Evolutionary conservation across 2,888 invertebrate species (phyloP).

Genomic region (Eurois occulta): DNA sequence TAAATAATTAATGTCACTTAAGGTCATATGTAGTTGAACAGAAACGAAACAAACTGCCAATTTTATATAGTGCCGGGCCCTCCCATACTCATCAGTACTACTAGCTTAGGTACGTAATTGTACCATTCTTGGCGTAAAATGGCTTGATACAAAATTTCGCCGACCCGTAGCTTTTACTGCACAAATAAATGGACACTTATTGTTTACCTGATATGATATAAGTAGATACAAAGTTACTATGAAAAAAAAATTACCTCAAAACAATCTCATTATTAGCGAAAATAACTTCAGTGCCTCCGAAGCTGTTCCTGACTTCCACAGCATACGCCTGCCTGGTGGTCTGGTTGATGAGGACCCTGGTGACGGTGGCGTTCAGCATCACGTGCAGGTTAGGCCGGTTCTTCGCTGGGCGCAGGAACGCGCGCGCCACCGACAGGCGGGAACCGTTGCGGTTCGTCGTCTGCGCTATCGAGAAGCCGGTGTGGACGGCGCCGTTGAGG

Average conservation of each 20-base stretch:
- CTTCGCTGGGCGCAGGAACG: slow-evolving; percentile 95
- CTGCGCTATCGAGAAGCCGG: slow-evolving; percentile 97
- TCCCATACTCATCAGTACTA: too few species aligned
- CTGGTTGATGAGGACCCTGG: slow-evolving; percentile 94
- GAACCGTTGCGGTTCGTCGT: slow-evolving; percentile 96
- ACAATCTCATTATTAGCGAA: slow-evolving; percentile 93
- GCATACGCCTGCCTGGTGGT: slow-evolving; percentile 94
- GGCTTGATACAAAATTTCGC: background rate
- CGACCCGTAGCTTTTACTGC: background rate
- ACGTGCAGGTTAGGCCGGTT: slow-evolving; percentile 95
- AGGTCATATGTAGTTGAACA: background rate
- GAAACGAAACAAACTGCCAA: background rate
- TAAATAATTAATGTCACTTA: background rate
- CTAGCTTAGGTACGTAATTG: too few species aligned
- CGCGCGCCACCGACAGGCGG: slow-evolving; percentile 94
- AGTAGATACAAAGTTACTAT: background rate
- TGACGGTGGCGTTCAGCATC: slow-evolving; percentile 95
- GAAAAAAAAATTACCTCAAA: slow-evolving; percentile 81
- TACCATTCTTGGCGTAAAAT: background rate
- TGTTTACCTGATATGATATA: background rate
- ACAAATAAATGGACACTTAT: background rate
- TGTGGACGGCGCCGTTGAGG: slow-evolving; percentile 94
- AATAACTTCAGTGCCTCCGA: slow-evolving; percentile 90
- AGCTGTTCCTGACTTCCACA: slow-evolving; percentile 92
- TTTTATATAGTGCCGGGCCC: background rate